Evolutionary conservation across 2,797 vertebrate genomes (phyloP).

Genomic region (Lutjanus argentimaculatus): DNA sequence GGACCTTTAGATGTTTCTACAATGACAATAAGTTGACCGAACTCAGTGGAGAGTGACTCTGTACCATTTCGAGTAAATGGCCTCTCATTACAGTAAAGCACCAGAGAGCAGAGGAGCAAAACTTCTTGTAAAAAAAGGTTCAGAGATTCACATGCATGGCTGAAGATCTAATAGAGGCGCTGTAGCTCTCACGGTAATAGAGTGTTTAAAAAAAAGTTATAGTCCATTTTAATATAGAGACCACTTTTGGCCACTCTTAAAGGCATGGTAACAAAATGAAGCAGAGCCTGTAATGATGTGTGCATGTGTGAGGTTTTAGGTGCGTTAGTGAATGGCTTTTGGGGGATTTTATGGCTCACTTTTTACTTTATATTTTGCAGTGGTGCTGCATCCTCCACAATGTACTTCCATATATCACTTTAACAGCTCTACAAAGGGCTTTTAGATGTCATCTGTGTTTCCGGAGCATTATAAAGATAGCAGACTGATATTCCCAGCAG

Average conservation of each 20-base stretch:
- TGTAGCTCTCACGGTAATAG: neutral
- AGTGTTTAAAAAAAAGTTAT: constrained; percentile 24
- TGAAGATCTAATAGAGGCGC: constrained; percentile 26
- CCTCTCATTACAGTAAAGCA: constrained; percentile 14
- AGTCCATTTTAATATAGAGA: constrained; percentile 31
- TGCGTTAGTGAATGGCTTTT: constrained; percentile 30
- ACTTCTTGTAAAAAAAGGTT: neutral
- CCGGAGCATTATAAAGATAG: constrained; percentile 66
- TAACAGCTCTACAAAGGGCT: constrained; percentile 65
- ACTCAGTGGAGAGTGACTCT: neutral
- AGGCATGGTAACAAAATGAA: constrained; percentile 8
- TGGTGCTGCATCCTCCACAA: constrained; percentile 25
- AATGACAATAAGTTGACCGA: neutral
- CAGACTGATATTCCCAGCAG: constrained; percentile 59
- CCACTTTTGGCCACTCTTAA: constrained; percentile 7
- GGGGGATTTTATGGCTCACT: constrained; percentile 42
- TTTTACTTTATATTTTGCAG: constrained; percentile 47
- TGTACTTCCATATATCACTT: constrained; percentile 61
- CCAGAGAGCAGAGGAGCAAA: constrained; percentile 18
- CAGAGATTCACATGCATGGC: constrained; percentile 22
- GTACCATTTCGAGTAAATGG: constrained; percentile 21
- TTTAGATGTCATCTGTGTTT: constrained; percentile 71
- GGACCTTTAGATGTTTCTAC: neutral
- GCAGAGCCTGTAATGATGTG: neutral
- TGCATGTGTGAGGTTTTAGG: neutral